Conservation (phyloP, 2,888 invertebrate species). For the Salpingus planirostris region DNA sequence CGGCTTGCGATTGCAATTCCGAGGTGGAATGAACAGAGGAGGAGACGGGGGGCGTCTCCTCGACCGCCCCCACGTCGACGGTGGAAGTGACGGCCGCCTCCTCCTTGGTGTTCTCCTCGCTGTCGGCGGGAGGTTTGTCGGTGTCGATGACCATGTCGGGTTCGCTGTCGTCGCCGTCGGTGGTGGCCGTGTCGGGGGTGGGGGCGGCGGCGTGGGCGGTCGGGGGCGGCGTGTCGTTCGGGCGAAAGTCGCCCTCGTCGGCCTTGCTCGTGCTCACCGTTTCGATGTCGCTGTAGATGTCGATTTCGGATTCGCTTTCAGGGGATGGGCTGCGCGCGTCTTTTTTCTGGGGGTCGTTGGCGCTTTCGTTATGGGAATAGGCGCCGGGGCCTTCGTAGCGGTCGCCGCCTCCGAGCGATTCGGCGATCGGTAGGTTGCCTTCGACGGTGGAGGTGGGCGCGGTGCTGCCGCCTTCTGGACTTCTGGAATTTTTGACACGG, state of each 20-base stretch:
- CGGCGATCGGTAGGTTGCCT: slow-evolving; percentile 2
- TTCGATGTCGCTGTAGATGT: slow-evolving; percentile 57
- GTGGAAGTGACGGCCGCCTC: slow-evolving; percentile 17
- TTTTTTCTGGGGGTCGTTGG: slow-evolving; percentile 15
- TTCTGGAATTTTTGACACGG: slow-evolving; percentile 2
- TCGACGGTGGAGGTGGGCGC: slow-evolving; percentile 13
- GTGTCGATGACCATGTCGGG: slow-evolving; percentile 50
- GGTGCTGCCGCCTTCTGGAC: slow-evolving; percentile 5
- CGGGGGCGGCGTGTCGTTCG: slow-evolving; percentile 19
- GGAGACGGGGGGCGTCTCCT: background rate
- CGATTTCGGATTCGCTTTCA: slow-evolving; percentile 45
- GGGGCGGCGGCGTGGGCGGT: slow-evolving; percentile 37
- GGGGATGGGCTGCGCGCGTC: slow-evolving; percentile 18
- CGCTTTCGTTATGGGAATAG: slow-evolving; percentile 26
- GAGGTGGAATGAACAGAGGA: slow-evolving; percentile 14
- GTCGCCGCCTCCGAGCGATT: slow-evolving; percentile 10
- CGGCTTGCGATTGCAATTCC: slow-evolving; percentile 29
- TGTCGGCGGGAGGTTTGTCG: slow-evolving; percentile 28
- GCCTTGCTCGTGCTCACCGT: slow-evolving; percentile 36
- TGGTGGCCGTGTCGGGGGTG: slow-evolving; percentile 41
- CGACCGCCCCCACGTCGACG: slow-evolving; percentile 1
- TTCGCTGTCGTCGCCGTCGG: slow-evolving; percentile 44
- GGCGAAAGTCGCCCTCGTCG: slow-evolving; percentile 27
- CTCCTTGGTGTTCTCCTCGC: slow-evolving; percentile 22
- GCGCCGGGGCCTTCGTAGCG: slow-evolving; percentile 27